Evolutionary conservation across 2,888 invertebrate genomes (phyloP), one percentile per base, ranked within the genome.

Genomic region (Myathropa florea): DNA sequence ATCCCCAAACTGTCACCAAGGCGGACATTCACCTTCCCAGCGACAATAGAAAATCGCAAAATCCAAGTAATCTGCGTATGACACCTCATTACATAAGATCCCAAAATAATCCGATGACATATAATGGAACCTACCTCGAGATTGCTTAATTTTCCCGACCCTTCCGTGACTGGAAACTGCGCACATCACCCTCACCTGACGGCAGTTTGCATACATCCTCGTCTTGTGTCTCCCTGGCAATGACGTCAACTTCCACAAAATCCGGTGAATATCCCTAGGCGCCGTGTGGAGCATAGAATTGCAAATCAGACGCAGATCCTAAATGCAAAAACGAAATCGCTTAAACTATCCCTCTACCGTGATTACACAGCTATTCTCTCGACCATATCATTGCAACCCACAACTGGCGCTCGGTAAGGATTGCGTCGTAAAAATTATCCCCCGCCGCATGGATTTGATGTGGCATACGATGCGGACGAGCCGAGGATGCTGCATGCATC

Each of bases 141-240:
- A 67, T 28, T 30, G 28, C 67, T 67, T 67, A 67, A 53, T 67
- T 67, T 67, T 28, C 67, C 46, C 46, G 18, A 46, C 46, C 46
- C 46, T 18, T n/a, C 7, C 46, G 46, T 18, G n/a, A 46, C 46
- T 7, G 18, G 18, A 18, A 46, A 46, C 46, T 46, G 46, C 46
- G n/a, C n/a, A 46, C 46, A 7, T 46, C 46, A 18, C 4, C 18
- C 18, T 46, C 46, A 46, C 46, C 46, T 46, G 46, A 46, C 18
- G 18, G 7, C 18, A 46, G 6, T 46, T 46, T n/a, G 1, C 39
- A n/a, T n/a, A 18, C 46, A 46, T 46, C 46, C 18, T 18, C 46
- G n/a, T 6, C 46, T 46, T n/a, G n/a, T 46, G 18, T 46, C 6
- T 18, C 9, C 46, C 6, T 7, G 18, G 46, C 18, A 0, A 46